Evolutionary conservation across 2,113 vertebrate genomes (phyloP).

Genomic region (Peromyscus polionotus): DNA sequence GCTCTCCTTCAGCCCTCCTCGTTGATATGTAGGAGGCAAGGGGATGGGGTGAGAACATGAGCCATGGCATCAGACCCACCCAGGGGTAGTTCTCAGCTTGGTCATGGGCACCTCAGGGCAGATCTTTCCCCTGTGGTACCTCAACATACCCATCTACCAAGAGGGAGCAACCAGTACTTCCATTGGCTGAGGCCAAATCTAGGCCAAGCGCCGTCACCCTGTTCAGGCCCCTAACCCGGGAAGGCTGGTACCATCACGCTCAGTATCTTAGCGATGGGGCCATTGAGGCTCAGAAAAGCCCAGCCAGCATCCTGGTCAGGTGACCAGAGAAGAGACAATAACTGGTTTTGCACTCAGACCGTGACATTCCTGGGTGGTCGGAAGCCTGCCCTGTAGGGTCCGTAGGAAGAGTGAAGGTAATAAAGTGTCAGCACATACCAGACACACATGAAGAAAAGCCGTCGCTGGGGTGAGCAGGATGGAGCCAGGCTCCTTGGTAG

Average conservation of each 20-base stretch:
- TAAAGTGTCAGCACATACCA: fast-evolving
- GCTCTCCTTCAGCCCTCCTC: not conserved
- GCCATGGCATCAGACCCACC: not conserved
- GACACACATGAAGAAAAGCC: fast-evolving
- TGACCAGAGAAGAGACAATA: fast-evolving
- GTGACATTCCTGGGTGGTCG: not conserved
- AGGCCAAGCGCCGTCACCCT: not conserved
- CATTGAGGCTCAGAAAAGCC: not conserved
- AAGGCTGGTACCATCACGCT: fast-evolving
- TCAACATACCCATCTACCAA: not conserved
- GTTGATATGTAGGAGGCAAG: fast-evolving
- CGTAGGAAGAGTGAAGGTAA: not conserved
- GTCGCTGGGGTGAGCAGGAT: fast-evolving
- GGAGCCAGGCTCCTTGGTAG: not conserved
- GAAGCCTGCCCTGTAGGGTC: fast-evolving
- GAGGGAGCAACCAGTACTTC: not conserved
- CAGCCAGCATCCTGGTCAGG: not conserved
- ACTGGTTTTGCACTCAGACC: not conserved
- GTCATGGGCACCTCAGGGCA: not conserved
- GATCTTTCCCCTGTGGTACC: not conserved
- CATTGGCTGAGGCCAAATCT: not conserved
- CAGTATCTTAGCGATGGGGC: not conserved
- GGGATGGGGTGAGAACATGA: fast-evolving
- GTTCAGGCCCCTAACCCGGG: not conserved
- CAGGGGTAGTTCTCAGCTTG: not conserved